Conservation (phyloP, 2,888 invertebrate genomes). For the Allolobophora icterica region DNA sequence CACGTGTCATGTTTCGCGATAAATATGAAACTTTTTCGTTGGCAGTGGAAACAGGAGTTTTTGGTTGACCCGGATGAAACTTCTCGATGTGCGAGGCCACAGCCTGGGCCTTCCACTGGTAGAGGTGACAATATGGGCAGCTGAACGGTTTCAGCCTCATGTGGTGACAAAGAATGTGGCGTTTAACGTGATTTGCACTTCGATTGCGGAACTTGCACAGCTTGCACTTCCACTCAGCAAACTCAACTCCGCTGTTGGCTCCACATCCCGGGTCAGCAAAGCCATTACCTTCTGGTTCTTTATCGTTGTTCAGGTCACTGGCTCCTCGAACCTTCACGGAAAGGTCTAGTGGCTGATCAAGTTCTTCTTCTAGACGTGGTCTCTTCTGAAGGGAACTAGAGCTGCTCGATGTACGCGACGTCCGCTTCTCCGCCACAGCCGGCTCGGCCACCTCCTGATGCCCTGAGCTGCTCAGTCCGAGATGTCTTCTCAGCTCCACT, state of each 20-base stretch:
- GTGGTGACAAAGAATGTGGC: conserved; percentile 42
- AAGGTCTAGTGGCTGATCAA: conserved; percentile 32
- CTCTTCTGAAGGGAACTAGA: not conserved
- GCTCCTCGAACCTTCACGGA: not conserved
- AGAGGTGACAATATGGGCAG: conserved; percentile 41
- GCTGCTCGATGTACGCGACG: not conserved
- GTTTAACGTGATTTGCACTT: conserved; percentile 34
- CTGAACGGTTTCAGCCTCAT: conserved; percentile 41
- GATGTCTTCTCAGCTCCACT: conserved; percentile 31
- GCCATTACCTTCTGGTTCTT: not conserved
- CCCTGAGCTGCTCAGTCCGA: not conserved
- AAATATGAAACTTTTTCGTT: conserved; percentile 32
- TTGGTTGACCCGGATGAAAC: conserved; percentile 37
- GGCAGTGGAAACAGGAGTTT: conserved; percentile 33
- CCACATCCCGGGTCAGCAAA: not conserved
- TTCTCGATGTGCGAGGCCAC: conserved; percentile 30
- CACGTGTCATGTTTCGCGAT: conserved; percentile 21
- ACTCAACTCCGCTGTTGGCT: conserved; percentile 22
- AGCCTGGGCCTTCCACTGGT: conserved; percentile 36
- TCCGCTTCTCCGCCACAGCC: not conserved
- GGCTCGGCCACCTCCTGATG: not conserved
- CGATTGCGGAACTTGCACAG: conserved; percentile 36
- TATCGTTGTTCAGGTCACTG: not conserved
- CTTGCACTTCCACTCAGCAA: conserved; percentile 38
- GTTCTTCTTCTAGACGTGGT: not conserved